phyloP scores from a whole-genome alignment of 2,113 vertebrate genomes.

The Pseudonaja textilis region DNA sequence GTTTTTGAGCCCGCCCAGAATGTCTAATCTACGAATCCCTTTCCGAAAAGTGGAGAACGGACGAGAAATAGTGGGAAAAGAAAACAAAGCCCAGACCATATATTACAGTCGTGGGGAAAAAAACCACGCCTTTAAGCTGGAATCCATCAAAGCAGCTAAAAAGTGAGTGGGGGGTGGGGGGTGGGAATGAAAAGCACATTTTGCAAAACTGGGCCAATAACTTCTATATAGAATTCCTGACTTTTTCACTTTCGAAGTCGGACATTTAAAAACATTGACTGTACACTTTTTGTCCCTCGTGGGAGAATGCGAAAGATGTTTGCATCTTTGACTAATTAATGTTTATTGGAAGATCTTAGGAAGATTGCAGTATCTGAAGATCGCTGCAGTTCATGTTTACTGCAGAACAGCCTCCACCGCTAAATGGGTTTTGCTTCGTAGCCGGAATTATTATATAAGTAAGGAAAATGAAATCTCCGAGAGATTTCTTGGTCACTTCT shows the following conservation, averaged over 20 bases:
- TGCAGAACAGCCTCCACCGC: neutral
- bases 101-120: neutral
- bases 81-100: neutral
- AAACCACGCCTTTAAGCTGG: neutral
- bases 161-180: neutral
- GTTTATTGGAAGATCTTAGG: neutral
- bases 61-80: neutral
- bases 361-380: too few species aligned
- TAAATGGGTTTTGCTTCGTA: neutral
- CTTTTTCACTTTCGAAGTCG: neutral
- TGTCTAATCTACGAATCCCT: neutral
- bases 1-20: neutral
- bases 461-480: neutral
- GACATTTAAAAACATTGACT: neutral
- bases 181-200: neutral
- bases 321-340: neutral
- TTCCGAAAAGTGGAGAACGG: neutral
- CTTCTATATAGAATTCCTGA: neutral
- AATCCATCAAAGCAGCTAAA: neutral
- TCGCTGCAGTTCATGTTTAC: neutral
- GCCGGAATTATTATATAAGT: neutral
- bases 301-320: neutral
- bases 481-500: neutral
- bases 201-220: neutral
- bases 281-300: neutral